Conservation (phyloP, 2,113 vertebrate genomes). For the Mungos mungo region DNA sequence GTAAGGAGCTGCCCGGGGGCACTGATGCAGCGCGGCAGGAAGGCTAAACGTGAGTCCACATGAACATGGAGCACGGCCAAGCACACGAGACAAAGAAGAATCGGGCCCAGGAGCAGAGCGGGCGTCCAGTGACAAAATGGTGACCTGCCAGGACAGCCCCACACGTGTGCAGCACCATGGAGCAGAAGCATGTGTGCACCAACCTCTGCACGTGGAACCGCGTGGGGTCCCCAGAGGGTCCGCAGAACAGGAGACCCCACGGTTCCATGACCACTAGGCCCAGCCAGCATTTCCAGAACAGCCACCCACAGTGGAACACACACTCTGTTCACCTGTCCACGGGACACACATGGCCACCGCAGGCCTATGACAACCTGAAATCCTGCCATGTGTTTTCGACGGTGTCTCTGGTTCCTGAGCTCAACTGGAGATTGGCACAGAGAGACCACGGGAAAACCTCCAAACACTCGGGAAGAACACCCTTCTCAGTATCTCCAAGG, state of each 20-base stretch:
- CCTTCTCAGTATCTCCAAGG: background rate
- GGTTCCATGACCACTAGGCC: background rate
- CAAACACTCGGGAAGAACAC: background rate
- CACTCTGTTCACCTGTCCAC: background rate
- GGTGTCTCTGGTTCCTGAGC: background rate
- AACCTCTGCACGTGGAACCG: too few species aligned
- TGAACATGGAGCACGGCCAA: too few species aligned
- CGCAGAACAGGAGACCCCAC: background rate
- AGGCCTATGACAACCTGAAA: background rate
- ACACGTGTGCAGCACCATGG: too few species aligned
- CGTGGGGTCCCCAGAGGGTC: background rate
- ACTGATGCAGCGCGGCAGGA: background rate
- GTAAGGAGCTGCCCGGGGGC: background rate
- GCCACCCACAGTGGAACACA: background rate
- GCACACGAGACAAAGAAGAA: background rate
- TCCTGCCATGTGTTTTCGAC: background rate
- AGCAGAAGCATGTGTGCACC: background rate
- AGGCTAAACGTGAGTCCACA: background rate
- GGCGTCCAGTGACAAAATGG: too few species aligned
- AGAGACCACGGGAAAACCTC: background rate
- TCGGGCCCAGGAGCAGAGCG: background rate
- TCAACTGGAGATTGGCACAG: background rate
- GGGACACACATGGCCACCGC: too few species aligned
- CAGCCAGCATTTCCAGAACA: background rate
- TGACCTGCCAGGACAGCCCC: background rate